Evolutionary conservation across 2,797 vertebrate genomes (phyloP), one percentile per base, ranked within the genome.

Genomic region (Danio tinwini): DNA sequence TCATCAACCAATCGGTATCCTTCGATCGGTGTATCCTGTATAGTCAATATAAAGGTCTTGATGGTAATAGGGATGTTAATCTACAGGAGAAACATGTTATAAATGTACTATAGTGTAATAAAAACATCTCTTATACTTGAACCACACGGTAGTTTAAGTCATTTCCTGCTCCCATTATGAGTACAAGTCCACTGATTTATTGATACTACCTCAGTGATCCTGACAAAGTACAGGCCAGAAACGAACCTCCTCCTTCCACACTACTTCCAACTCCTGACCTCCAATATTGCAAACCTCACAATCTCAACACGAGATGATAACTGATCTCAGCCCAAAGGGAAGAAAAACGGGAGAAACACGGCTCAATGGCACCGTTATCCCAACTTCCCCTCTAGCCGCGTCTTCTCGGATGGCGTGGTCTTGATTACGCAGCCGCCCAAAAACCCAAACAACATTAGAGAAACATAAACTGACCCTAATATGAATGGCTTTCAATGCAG

Each of bases 371-470:
- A 56, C 37, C 59, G 65, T 40, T 53, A 71, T 82, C 9, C 64
- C 14, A 47, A 56, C 52, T 55, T 56, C 68, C 19, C 67, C 45
- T 37, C 19, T 55, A 16, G 44, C n/a, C 29, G 8, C 49, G 56
- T 83, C 63, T 65, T 72, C 47, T 79, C 19, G 21, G 79, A 72
- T 62, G 71, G 78, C 67, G 52, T 49, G 14, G 74, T 77, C 74
- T 85, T 65, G 68, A 82, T 81, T 85, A 84, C 53, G 45, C 14
- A 53, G 68, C 52, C 73, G 62, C 68, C 61, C 81, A 55, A 9
- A 81, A 85, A 83, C 68, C 68, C 75, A 84, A 87, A 87, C 81
- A 86, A 80, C 53, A 78, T 82, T 84, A 80, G 73, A 59, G 42
- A 64, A 74, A 52, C 49, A 72, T 83, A 84, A 64, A 80, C 80